A percentile compares a stretch with the other conserved stretches of the same genome.
Conservation (phyloP, 1,140 invertebrate species). For the Pogonognathellus flavescens region DNA sequence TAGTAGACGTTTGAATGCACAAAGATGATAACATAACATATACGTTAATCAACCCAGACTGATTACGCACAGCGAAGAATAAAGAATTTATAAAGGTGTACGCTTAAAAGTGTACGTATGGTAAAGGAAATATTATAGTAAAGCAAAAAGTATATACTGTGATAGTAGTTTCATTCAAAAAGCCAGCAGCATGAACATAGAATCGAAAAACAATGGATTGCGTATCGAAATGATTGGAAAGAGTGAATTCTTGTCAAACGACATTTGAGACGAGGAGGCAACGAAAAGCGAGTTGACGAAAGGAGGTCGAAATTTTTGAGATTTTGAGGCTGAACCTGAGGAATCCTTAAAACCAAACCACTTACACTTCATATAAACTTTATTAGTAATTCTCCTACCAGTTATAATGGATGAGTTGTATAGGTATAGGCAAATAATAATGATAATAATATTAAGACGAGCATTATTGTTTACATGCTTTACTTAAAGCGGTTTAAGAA, state of each 20-base stretch:
- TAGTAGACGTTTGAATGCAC: neutral
- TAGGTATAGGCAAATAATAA: neutral
- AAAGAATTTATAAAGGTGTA: neutral
- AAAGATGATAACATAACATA: neutral
- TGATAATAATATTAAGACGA: too few species aligned
- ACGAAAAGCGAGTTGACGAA: slow-evolving; percentile 45
- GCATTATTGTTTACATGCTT: too few species aligned
- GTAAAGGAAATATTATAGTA: neutral
- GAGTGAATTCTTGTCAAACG: slow-evolving; percentile 23
- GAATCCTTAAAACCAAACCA: slow-evolving; percentile 14
- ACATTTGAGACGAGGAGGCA: slow-evolving; percentile 20
- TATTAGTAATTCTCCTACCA: too few species aligned
- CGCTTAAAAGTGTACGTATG: neutral
- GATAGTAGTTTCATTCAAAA: neutral
- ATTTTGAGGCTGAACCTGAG: slow-evolving; percentile 53
- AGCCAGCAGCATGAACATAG: neutral
- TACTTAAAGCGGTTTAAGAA: too few species aligned
- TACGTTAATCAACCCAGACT: too few species aligned
- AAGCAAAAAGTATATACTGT: neutral
- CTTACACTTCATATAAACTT: neutral
- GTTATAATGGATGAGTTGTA: too few species aligned
- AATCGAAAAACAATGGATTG: slow-evolving; percentile 13
- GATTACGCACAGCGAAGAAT: neutral
- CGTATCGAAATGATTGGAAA: slow-evolving; percentile 7
- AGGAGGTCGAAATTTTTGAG: slow-evolving; percentile 52